Percentiles rank a stretch among this genome's conserved stretches.
Evolutionary conservation across 2,888 invertebrate species (phyloP).

Genomic region (Tinea semifulvella): DNA sequence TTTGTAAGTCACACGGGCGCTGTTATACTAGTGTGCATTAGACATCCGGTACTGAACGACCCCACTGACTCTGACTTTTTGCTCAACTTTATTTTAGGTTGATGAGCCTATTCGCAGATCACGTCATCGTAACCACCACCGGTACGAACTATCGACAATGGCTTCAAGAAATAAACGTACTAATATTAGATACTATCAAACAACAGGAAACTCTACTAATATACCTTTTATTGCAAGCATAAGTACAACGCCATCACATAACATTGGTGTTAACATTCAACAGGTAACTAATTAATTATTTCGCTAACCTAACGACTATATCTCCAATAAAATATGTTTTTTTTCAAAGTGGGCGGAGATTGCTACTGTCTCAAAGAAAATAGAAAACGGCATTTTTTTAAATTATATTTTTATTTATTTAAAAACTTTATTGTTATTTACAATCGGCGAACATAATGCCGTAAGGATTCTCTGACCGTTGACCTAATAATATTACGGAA

Average conservation of each 20-base stretch:
- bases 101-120: no score
- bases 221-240: constrained; percentile 71
- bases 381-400: neutral
- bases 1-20: no score
- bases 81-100: no score
- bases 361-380: neutral
- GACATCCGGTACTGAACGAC: no score
- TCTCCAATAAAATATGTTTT: neutral
- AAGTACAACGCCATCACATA: constrained; percentile 70
- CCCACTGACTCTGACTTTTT: no score
- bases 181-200: constrained; percentile 51
- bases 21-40: no score
- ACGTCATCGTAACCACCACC: constrained; percentile 19
- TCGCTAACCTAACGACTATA: neutral
- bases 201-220: constrained; percentile 43
- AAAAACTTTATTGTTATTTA: no score
- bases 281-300: constrained; percentile 43
- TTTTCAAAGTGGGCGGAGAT: neutral
- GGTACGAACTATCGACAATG: constrained; percentile 71
- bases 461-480: no score
- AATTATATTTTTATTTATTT: neutral
- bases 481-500: no score
- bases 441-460: neutral
- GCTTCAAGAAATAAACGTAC: constrained; percentile 72
- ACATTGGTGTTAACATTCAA: constrained; percentile 71